phyloP scores from a whole-genome alignment of 2,888 invertebrate species.

The Hecatera dysodea region DNA sequence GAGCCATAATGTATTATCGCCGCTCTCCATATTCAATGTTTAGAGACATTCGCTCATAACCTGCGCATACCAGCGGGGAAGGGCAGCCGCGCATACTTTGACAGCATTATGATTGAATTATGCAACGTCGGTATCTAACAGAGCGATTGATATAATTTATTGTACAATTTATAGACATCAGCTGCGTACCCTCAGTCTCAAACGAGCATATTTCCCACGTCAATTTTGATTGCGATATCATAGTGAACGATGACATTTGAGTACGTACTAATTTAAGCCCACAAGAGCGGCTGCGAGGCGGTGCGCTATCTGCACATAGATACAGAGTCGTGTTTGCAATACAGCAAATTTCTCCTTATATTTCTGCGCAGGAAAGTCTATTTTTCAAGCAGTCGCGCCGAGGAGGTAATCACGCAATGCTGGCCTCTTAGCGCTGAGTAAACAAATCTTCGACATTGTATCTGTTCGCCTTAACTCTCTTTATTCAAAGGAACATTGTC shows the following conservation, averaged over 20 bases:
- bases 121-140: constrained; percentile 79
- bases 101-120: constrained; percentile 84
- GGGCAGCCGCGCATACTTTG: constrained; percentile 65
- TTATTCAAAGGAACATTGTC: constrained; percentile 90
- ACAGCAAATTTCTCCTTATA: constrained; percentile 76
- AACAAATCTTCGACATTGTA: constrained; percentile 90
- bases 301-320: constrained; percentile 80
- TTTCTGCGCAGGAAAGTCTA: constrained; percentile 77
- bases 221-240: constrained; percentile 89
- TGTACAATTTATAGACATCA: constrained; percentile 86
- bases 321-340: constrained; percentile 72
- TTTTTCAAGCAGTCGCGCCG: constrained; percentile 74
- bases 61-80: constrained; percentile 52
- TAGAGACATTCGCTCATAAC: constrained; percentile 54
- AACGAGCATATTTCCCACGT: constrained; percentile 90
- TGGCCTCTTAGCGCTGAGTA: constrained; percentile 84
- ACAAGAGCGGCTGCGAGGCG: constrained; percentile 76
- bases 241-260: constrained; percentile 88
- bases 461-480: constrained; percentile 88
- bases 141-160: constrained; percentile 84
- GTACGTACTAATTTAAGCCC: constrained; percentile 86
- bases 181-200: constrained; percentile 81
- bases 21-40: constrained; percentile 59
- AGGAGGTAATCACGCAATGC: constrained; percentile 84
- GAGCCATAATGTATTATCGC: constrained; percentile 59